phyloP scores from a whole-genome alignment of 2,888 invertebrate genomes.

The Trissonchulus latispiculum region DNA sequence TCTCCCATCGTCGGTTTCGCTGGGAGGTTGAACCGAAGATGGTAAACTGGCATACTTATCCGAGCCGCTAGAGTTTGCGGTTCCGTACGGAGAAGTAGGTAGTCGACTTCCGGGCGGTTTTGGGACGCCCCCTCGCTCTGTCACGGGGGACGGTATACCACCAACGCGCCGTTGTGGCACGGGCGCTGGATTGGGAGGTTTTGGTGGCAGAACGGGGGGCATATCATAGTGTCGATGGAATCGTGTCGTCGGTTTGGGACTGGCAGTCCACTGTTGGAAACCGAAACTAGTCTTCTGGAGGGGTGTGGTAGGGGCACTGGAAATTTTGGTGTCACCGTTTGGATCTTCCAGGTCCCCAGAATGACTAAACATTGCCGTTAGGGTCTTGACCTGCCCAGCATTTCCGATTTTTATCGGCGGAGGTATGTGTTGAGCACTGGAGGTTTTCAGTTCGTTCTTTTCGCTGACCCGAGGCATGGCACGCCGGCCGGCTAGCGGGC shows the following conservation, averaged over 20 bases:
- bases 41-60: neutral
- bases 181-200: neutral
- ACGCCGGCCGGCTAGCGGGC: neutral
- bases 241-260: neutral
- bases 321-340: neutral
- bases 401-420: neutral
- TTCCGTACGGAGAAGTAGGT: neutral
- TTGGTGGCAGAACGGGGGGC: neutral
- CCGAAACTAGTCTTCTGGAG: neutral
- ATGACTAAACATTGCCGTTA: neutral
- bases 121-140: neutral
- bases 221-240: neutral
- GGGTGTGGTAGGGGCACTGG: constrained; percentile 4
- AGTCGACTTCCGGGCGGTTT: neutral
- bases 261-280: neutral
- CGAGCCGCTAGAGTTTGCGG: neutral
- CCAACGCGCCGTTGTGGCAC: neutral
- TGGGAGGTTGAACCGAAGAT: neutral
- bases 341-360: neutral
- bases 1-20: neutral
- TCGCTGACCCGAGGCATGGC: neutral
- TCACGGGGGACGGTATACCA: neutral
- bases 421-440: neutral
- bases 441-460: neutral
- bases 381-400: neutral